Evolutionary conservation across 2,888 invertebrate species (phyloP).

Genomic region (Priocnemis perturbator): DNA sequence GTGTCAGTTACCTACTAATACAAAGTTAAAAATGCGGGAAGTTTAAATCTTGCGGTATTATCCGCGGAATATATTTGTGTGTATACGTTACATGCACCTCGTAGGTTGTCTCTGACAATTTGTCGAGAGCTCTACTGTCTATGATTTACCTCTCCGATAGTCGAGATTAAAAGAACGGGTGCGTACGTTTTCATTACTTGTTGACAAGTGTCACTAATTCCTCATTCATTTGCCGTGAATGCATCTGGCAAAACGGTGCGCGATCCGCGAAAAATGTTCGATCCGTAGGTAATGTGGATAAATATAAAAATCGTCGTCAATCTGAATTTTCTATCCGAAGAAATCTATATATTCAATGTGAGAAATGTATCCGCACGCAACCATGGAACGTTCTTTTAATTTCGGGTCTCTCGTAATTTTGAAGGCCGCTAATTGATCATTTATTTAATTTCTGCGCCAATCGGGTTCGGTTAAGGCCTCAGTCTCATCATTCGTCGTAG

Average conservation of each 20-base stretch:
- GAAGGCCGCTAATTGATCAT: conserved; percentile 39
- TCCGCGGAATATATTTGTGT: conserved; percentile 43
- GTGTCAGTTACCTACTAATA: conserved; percentile 64
- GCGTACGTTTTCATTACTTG: background rate
- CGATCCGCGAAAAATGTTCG: too few relatives aligned
- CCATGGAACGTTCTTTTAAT: conserved; percentile 36
- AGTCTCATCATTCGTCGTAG: too few relatives aligned
- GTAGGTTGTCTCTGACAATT: conserved; percentile 19
- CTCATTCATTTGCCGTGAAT: too few relatives aligned
- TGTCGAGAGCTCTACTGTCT: conserved; percentile 10
- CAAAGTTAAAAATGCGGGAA: conserved; percentile 71
- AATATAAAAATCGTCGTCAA: too few relatives aligned
- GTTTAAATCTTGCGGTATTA: conserved; percentile 53
- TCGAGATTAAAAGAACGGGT: conserved; percentile 35
- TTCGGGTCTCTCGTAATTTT: conserved; percentile 41
- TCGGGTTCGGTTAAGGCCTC: conserved; percentile 6
- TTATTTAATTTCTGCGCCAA: conserved; percentile 40
- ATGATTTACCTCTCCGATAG: conserved; percentile 6
- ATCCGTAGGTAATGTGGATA: too few relatives aligned
- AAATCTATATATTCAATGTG: too few relatives aligned
- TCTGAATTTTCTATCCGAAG: too few relatives aligned
- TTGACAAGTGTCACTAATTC: too few relatives aligned
- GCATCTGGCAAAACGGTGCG: too few relatives aligned
- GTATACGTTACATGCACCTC: conserved; percentile 37
- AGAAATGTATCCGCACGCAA: background rate